Percentiles rank a stretch among this genome's conserved stretches.
Conservation (phyloP, 2,888 invertebrate species). For the Ganaspis brasiliensis region DNA sequence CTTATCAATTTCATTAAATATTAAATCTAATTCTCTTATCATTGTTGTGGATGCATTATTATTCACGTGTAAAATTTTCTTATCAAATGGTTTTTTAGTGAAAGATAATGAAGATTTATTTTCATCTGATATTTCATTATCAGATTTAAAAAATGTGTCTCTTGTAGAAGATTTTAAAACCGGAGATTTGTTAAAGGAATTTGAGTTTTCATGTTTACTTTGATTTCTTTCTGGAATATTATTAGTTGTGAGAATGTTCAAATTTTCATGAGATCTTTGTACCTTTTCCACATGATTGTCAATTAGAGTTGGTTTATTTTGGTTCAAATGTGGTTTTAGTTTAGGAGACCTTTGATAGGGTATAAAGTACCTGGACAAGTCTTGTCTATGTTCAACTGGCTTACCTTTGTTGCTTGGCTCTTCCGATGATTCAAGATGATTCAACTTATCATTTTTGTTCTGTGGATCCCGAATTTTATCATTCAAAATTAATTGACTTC, state of each 20-base stretch:
- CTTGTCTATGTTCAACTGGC: slow-evolving; percentile 50
- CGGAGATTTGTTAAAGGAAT: not conserved
- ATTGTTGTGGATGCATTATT: slow-evolving; percentile 34
- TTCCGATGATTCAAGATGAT: not conserved
- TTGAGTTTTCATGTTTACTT: not conserved
- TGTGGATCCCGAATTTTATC: slow-evolving; percentile 41
- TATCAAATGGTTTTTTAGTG: not conserved
- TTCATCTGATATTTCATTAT: not conserved
- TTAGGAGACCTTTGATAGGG: slow-evolving; percentile 61
- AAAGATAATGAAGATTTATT: slow-evolving; percentile 7
- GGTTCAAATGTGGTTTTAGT: slow-evolving; percentile 44
- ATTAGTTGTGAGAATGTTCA: not conserved
- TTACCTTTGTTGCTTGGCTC: not conserved
- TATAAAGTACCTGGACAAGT: slow-evolving; percentile 73
- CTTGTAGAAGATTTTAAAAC: not conserved
- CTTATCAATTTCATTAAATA: slow-evolving; percentile 74
- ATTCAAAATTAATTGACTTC: slow-evolving; percentile 30
- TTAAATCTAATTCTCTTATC: slow-evolving; percentile 58
- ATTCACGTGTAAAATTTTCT: not conserved
- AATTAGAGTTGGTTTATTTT: not conserved
- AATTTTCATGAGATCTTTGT: not conserved
- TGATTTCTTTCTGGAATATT: not conserved
- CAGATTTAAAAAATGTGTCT: not conserved
- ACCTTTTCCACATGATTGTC: not conserved
- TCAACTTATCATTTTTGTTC: not conserved